Base-by-base conservation (phyloP, 1,140 invertebrate genomes). In the Drosophila ananassae region DNA sequence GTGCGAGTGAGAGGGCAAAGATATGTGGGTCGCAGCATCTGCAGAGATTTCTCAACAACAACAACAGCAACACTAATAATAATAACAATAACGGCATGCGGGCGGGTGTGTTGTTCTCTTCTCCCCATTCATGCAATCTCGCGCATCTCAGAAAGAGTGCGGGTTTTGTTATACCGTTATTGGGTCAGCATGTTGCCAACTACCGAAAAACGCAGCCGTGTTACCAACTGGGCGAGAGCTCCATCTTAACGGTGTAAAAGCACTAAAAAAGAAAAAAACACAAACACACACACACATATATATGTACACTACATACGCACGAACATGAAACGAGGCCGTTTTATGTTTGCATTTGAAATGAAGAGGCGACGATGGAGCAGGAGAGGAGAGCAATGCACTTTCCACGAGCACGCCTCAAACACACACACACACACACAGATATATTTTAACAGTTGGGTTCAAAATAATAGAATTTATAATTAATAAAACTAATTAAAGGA, bases 141-240 rank as follows among this genome's bases (percentile, higher is more conserved):
- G 17, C 13, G 50, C 41, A 24, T 51, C 28, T 60, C 30, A 60
- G 30, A 55, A 44, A 62, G 63, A 55, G 64, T 60, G 59, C 47
- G 64, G 64, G 67, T 73, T 55, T 71, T 9, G 9, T 59, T 72
- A 13, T 72, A 68, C 83, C 60, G 83, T 79, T 89, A 89, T 89
- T 89, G 68, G 83, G 83, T 89, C 83, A 89, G 75, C 83, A 84
- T 83, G 72, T 74, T 77, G 59, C 75, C 73, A 77, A 77, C 75
- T 60, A 73, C 66, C 73, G 72, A 75, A 76, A 75, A 75, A 75
- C 62, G 55, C 60, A 75, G 52, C 59, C 48, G 82, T 81, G 63
- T 67, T 81, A 73, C 79, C 79, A 82, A 82, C 79, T 75, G 79
- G 59, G 75, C 46, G 52, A 69, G 57, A 61, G 22, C 64, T 67